Evolutionary conservation across 2,797 vertebrate species (phyloP), one percentile per base, ranked within the genome.

Genomic region (Tolypeutes matacus): DNA sequence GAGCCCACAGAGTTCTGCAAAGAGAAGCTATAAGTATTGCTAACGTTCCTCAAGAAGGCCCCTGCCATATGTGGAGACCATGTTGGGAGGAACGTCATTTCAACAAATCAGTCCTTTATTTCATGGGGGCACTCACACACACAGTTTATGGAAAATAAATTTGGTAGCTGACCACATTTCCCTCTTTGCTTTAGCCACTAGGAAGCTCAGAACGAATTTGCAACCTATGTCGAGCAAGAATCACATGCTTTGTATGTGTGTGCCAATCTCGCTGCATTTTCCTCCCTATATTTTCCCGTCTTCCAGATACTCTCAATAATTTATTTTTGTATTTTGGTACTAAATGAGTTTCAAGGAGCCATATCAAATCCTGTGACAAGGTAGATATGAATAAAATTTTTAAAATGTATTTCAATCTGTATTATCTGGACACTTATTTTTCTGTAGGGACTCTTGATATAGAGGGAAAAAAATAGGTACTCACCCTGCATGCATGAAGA

Each of bases 401-500:
- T 73, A 86, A 86, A 46, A 18, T 17, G 5, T 9, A 89, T 73
- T 94, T 73, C 36, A 49, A 29, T 62, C 31, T 42, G 84, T 62
- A 27, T 23, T 82, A 42, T 34, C 31, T 31, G 34, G 64, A 62
- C 23, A 89, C 67, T 69, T 80, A 31, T 53, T 67, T 82, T 60
- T 34, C 85, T 14, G 13, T 0, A 56, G 15, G 78, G 23, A 84
- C 58, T 36, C 49, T 3, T 7, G 36, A 29, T 0, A n/a, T 8
- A 56, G 7, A 34, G 36, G 78, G 60, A 64, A 42, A 49, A 72
- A 62, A 27, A 23, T 46, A 42, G 56, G 85, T 75, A 98, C 99
- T 99, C 97, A 99, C 99, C 99, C 99, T 1, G 99, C 99, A 39
- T 99, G 99, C 99, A 99, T 99, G 98, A 99, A 99, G 97, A 99